Percentiles rank a stretch among this genome's conserved stretches.
Conservation (phyloP, 2,888 invertebrate genomes). For the Pachymerium ferrugineum region DNA sequence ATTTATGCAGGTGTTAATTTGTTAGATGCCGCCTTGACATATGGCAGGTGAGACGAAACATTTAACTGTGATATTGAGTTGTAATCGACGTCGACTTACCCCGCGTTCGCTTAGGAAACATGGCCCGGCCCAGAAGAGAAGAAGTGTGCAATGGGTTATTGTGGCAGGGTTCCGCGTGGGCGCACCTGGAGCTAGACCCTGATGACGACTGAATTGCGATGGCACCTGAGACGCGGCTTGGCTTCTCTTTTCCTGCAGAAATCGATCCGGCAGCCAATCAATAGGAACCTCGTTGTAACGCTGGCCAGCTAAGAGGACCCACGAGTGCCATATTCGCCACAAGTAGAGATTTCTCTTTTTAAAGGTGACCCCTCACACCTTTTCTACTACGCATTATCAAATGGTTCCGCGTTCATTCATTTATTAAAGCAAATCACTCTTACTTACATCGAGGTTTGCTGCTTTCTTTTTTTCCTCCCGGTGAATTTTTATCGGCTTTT, state of each 20-base stretch:
- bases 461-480: no score
- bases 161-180: constrained; percentile 16
- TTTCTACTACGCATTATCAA: constrained; percentile 9
- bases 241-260: constrained; percentile 10
- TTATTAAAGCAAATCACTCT: no score
- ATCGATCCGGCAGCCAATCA: constrained; percentile 18
- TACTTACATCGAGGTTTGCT: no score
- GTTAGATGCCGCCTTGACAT: not conserved
- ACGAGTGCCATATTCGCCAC: constrained; percentile 3
- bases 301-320: constrained; percentile 21
- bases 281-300: constrained; percentile 5
- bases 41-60: not conserved
- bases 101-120: not conserved
- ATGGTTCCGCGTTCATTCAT: no score
- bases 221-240: constrained; percentile 18
- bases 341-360: not conserved
- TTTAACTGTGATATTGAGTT: not conserved
- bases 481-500: no score
- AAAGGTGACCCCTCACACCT: constrained; percentile 6
- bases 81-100: constrained; percentile 6
- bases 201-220: constrained; percentile 4
- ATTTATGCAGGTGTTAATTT: not conserved
- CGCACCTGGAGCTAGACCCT: constrained; percentile 21
- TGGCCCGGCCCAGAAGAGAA: constrained; percentile 18
- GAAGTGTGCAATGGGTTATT: constrained; percentile 15